Evolutionary conservation across 1,140 invertebrate species (phyloP), one percentile per base, ranked within the genome.

Genomic region (Cepaea nemoralis): DNA sequence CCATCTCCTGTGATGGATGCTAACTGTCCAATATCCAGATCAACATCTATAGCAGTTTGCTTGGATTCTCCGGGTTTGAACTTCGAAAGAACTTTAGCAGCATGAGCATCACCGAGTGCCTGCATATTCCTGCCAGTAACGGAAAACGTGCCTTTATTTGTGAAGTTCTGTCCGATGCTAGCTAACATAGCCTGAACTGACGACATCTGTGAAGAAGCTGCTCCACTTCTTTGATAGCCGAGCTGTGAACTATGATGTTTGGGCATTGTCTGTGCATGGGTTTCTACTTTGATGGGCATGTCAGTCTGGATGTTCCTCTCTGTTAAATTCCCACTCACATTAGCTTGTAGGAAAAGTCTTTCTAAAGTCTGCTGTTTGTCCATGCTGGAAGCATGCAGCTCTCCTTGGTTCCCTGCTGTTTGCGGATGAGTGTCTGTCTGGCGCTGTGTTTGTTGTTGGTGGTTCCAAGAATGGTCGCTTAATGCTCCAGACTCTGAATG

Each of bases 21-120:
- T 19, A 80, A 27, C 22, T 80, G 63, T n/a, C 77, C 77, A 42
- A 80, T 35, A 24, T 80, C 77, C 42, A 80, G 31, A n/a, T 70
- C 77, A 19, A 80, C 66, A 39, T 70, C 77, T 31, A 70, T 45
- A 16, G 77, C 63, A 19, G 77, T 70, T 35, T 70, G 77, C 16
- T 80, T n/a, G n/a, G 66, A 70, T 42, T 80, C 77, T 6, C 66
- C 63, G 8, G 27, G 63, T 63, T 39, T 50, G 50, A 45, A 63
- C 37, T 48, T 70, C 14, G 63, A 39, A 37, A 31, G 22, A 0
- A 6, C 55, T 8, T 76, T 3, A 55, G 27, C 5, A 19, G 42
- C 33, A 16, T 5, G 10, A 12, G 19, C 8, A 8, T 8, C n/a
- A 22, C 50, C 3, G 50, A 10, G 50, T 76, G 24, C 27, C n/a